Evolutionary conservation across 2,797 vertebrate species (phyloP).

Genomic region (Clarias platycephalus): DNA sequence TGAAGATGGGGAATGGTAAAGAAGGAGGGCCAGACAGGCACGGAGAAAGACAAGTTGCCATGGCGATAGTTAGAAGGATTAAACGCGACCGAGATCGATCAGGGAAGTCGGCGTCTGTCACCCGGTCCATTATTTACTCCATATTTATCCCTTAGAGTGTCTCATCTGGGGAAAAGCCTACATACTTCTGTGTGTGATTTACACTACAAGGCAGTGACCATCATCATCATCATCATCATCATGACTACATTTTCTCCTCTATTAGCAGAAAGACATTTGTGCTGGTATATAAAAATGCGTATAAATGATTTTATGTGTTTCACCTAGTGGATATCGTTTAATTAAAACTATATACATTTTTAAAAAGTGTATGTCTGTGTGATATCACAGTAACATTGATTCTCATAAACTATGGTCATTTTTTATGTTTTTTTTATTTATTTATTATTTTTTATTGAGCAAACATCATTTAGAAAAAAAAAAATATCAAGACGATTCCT

Average conservation of each 20-base stretch:
- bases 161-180: neutral
- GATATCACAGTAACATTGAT: neutral
- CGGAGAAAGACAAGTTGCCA: slow-evolving; percentile 22
- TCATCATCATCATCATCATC: slow-evolving; percentile 5
- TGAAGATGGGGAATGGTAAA: neutral
- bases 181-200: slow-evolving; percentile 1
- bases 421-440: neutral
- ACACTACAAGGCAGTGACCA: neutral
- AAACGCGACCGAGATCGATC: neutral
- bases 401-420: neutral
- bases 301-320: neutral
- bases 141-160: neutral
- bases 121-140: neutral
- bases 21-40: neutral
- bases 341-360: neutral
- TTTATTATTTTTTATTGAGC: too few relatives aligned
- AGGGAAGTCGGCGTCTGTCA: neutral
- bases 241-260: neutral
- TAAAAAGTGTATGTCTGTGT: neutral
- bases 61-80: neutral
- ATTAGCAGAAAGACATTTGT: neutral
- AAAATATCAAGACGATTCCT: too few relatives aligned
- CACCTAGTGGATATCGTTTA: neutral
- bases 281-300: neutral
- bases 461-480: too few relatives aligned